Evolutionary conservation across 2,888 invertebrate genomes (phyloP), one percentile per base, ranked within the genome.

Genomic region (Sesia bembeciformis): DNA sequence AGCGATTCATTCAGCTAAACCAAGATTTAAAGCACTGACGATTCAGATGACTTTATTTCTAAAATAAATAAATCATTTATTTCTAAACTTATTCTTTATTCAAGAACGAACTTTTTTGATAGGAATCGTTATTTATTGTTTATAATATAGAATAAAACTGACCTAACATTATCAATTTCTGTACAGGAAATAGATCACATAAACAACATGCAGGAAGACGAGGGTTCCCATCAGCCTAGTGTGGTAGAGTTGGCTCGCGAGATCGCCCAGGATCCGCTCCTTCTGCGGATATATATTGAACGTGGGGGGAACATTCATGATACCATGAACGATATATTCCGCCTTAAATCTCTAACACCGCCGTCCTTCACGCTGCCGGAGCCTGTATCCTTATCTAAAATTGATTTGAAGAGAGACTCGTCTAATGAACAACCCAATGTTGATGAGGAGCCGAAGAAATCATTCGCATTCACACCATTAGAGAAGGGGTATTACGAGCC

Each of bases 151-250:
- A 23, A 23, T 23, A 42, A 42, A 42, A 42, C 42, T 42, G 42
- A 42, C 42, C 5, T 7, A 7, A 42, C 3, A 23, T 23, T 23
- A 23, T 23, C 23, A 42, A 42, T 49, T 55, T 58, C 49, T 40
- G 49, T 54, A 43, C 67, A 81, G 81, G 81, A 79, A 69, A 79
- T 81, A 51, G 69, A 78, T 4, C 74, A 71, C n/a, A 67, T 81
- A 39, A 74, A 64, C 54, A 65, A 65, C 49, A 73, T 80, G 74
- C 65, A 70, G 4, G 65, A 70, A 0, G 61, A 62, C 5, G 60
- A 54, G 3, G 66, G 63, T 3, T 42, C 58, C 0, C 51, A 62
- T 3, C 57, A 55, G 5, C 58, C 66, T 0, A 63, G 68, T 46
- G 67, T 68, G 49, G 56, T 63, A n/a, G 70, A 74, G 23, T 55